A percentile compares a stretch with the other conserved stretches of the same genome.
These are phyloP conservation scores for Propithecus deckenii DNA, from an alignment of 2,797 vertebrate species.

Conservation along the genomic window DNA sequence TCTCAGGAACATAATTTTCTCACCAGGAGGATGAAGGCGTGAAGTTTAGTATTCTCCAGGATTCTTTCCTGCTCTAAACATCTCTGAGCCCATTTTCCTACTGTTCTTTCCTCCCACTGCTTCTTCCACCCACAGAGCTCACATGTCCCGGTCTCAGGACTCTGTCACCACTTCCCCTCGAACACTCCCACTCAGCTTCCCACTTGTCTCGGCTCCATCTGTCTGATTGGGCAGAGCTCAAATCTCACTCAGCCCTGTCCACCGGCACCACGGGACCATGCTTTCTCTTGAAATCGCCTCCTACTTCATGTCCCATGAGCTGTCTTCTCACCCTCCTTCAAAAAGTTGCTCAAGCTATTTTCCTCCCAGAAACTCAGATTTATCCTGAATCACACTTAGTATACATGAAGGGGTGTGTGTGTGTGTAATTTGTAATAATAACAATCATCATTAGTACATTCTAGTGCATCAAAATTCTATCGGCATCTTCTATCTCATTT, in stretches of 20 bases:
- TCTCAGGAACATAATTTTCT: not conserved
- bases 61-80: not conserved
- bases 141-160: not conserved
- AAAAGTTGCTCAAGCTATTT: not conserved
- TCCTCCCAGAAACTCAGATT: not conserved
- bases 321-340: conserved; percentile 33
- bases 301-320: not conserved
- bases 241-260: not conserved
- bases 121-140: not conserved
- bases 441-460: not conserved
- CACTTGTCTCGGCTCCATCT: conserved; percentile 31
- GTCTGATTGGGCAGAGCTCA: not conserved
- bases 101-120: not conserved
- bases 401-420: not conserved
- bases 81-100: not conserved
- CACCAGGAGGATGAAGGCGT: not conserved
- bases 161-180: not conserved
- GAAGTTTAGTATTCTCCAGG: not conserved
- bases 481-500: not conserved
- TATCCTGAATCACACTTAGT: not conserved
- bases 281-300: not conserved
- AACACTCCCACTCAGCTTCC: not conserved
- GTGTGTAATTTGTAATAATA: not conserved
- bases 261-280: not conserved
- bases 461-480: not conserved